Evolutionary conservation across 2,797 vertebrate species (phyloP), one percentile per base, ranked within the genome.

Genomic region (Pangasius djambal): DNA sequence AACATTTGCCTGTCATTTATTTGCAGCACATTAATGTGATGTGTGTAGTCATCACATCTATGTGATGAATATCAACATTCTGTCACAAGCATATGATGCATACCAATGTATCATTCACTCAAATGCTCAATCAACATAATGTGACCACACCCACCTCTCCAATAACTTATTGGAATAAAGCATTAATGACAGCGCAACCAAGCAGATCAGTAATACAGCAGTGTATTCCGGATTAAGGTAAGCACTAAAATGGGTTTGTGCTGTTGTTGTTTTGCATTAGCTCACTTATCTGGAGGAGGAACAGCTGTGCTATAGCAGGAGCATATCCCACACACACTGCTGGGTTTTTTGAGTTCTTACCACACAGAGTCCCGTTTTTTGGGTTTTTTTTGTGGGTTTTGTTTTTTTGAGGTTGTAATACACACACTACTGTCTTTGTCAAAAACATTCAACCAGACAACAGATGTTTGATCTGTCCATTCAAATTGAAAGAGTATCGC

Each of bases 401-500:
- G n/a, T n/a, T 75, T 75, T 37, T 75, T n/a, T 22, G 3, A 57
- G 52, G 37, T 57, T 15, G 3, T 81, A 81, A 31, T 57, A 40
- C 55, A 28, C 79, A 82, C 57, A 59, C 31, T 82, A 31, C 15
- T 37, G 25, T 9, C 18, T 57, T 59, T 82, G 20, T 59, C 18
- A 37, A 82, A 82, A 25, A 37, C n/a, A 31, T 55, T 55, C n/a
- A 1, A 2, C 10, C 44, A 78, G 13, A 78, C 13, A 79, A 55
- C 50, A 79, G 77, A 79, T 79, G 77, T 34, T 57, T 81, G 31
- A 59, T 81, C 55, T 59, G 40, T 44, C 70, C 37, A 2, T 74
- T 74, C 3, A 74, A 44, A 74, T 25, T 25, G 28, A 75, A 48
- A 48, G 22, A 1, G 3, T 44, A 44, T 12, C 3, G 0, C 6